Conservation (phyloP, 2,113 vertebrate species). For the Tupaia tana region DNA sequence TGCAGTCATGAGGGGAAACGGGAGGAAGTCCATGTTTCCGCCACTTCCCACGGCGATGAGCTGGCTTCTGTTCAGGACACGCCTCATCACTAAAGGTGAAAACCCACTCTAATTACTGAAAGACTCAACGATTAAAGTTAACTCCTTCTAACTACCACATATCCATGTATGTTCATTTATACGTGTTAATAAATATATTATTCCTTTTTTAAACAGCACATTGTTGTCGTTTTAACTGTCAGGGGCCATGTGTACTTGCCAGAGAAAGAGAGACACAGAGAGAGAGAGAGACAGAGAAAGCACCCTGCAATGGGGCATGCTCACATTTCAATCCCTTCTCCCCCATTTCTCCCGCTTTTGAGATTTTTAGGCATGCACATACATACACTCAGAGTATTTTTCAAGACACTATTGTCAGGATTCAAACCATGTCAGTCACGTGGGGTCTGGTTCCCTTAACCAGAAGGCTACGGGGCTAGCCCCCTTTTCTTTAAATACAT, state of each 20-base stretch:
- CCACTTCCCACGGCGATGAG: slow-evolving; percentile 65
- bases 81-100: slow-evolving; percentile 87
- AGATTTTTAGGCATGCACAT: too few species aligned
- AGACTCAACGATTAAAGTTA: neutral
- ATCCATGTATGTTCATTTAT: neutral
- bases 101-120: slow-evolving; percentile 62
- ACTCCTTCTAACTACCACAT: neutral
- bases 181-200: neutral
- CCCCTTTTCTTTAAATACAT: neutral
- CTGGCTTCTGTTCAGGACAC: slow-evolving; percentile 81
- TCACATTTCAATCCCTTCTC: too few species aligned
- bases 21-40: slow-evolving; percentile 87
- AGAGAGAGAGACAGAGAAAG: too few species aligned
- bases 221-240: neutral
- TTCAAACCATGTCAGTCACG: too few species aligned
- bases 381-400: too few species aligned
- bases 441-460: too few species aligned
- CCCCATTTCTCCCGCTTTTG: too few species aligned
- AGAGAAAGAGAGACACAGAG: too few species aligned
- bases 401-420: too few species aligned
- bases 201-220: neutral
- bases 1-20: slow-evolving; percentile 89
- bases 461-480: too few species aligned
- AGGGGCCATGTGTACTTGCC: too few species aligned
- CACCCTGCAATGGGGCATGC: too few species aligned